Evolutionary conservation across 2,888 invertebrate species (phyloP), one percentile per base, ranked within the genome.

Genomic region (Drosophila birchii): DNA sequence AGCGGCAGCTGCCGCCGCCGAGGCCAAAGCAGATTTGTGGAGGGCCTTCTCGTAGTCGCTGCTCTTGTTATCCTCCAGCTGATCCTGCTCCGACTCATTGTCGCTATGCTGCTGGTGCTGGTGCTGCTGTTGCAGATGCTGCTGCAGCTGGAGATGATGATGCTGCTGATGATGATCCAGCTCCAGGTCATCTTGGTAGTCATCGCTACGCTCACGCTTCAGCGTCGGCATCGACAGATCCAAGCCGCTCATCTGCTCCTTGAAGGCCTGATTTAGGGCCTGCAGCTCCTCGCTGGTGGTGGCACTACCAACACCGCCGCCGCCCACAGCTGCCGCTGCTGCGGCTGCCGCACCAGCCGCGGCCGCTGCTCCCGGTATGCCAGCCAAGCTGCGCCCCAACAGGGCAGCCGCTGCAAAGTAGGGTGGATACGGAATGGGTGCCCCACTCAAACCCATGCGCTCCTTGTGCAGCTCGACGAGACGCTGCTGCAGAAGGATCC

Each of bases 381-480:
- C 39, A 95, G 96, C 91, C 54, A 91, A 53, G 20, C 91, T 91
- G 57, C 91, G 91, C 3, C 91, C 91, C 9, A 91, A 70, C 23
- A 91, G 64, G 0, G 96, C 94, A 20, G 96, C 95, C 69, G 97
- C 96, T 59, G 97, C 96, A 38, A 96, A 96, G 96, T 95, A 72
- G 95, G 96, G 92, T 96, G 96, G 93, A 96, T 96, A 71, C 95
- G 96, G 92, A 95, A 96, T 41, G 95, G 96, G 94, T 18, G 96
- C 96, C 49, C 95, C 96, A 34, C 95, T 95, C 51, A 97, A 92
- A 6, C 96, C 96, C 94, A 96, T 95, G 80, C 97, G 94, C 91
- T 97, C 97, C 91, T 97, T 97, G 88, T 97, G 97, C 87, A 97
- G 94, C 91, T 97, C 98, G 85, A 97, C 94, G 85, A 98, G 94